Evolutionary conservation across 2,797 vertebrate genomes (phyloP).

Genomic region (Todus mexicanus): DNA sequence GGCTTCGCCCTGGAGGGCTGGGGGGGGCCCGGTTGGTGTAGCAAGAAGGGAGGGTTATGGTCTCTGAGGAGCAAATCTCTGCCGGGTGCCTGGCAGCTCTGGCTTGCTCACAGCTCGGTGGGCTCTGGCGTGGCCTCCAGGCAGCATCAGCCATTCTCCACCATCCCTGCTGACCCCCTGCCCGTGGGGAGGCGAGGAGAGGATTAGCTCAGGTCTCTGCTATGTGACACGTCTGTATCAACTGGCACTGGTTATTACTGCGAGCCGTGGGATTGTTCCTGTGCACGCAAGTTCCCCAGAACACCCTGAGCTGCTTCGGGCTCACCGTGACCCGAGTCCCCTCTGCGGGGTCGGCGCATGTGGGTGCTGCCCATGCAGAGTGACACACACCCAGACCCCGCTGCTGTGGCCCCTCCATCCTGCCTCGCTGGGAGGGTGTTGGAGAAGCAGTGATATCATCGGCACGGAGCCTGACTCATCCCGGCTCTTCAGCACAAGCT

Average conservation of each 20-base stretch:
- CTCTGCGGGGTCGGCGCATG: fast-evolving
- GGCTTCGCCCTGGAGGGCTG: neutral
- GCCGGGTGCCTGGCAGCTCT: neutral
- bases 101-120: neutral
- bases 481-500: neutral
- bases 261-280: neutral
- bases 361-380: neutral
- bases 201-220: conserved; percentile 32
- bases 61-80: neutral
- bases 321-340: neutral
- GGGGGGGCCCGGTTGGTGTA: neutral
- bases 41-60: fast-evolving
- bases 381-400: neutral
- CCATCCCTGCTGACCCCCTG: neutral
- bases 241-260: neutral
- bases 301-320: neutral
- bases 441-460: conserved; percentile 34
- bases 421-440: neutral
- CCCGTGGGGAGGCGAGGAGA: neutral
- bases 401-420: neutral
- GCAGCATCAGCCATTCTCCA: fast-evolving
- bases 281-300: neutral
- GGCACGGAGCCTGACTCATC: conserved; percentile 29
- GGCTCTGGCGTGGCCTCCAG: neutral
- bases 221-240: neutral